Evolutionary conservation across 2,113 vertebrate species (phyloP), one percentile per base, ranked within the genome.

Genomic region (Dromaius novaehollandiae): DNA sequence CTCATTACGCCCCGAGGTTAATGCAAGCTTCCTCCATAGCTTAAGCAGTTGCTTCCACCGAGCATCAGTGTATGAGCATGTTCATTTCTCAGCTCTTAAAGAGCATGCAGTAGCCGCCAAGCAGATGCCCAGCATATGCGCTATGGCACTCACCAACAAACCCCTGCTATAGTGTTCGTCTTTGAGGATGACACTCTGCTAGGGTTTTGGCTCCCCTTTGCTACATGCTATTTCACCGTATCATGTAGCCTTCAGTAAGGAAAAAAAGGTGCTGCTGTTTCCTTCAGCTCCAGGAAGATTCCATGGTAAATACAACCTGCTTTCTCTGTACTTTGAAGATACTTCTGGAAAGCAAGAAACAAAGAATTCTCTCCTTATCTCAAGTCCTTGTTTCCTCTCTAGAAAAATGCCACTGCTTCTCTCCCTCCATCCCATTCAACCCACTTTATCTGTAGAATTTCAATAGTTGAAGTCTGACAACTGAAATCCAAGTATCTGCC

Each of bases 61-160:
- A 88, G 40, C 56, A 53, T 3, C 61, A 53, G 21, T 1, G 5
- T 1, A 15, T 0, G 42, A 5, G 22, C 6, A 9, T 1, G 0
- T 24, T 24, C 8, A n/a, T 28, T 42, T 28, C 36, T 73, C 60
- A 25, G n/a, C 2, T 60, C 36, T 63, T 40, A 2, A n/a, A 25
- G 9, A 80, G 58, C 8, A 6, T 0, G 8, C 38, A 50, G 53
- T 6, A 38, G 46, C 46, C 19, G 18, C 26, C 50, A 42, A 56
- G 15, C 44, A 30, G 25, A 56, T 16, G 12, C 13, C 22, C 4
- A 2, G 44, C 51, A 32, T 0, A 38, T 0, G 4, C 16, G 1
- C 25, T 15, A 38, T 0, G 0, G 48, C 66, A 83, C 44, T 65
- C 2, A 0, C 3, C 13, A 38, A 18, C 34, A 80, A 36, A 84